Percentiles rank a stretch among this genome's conserved stretches.
Conservation (phyloP, 2,888 invertebrate species). For the Cryptus armator region DNA sequence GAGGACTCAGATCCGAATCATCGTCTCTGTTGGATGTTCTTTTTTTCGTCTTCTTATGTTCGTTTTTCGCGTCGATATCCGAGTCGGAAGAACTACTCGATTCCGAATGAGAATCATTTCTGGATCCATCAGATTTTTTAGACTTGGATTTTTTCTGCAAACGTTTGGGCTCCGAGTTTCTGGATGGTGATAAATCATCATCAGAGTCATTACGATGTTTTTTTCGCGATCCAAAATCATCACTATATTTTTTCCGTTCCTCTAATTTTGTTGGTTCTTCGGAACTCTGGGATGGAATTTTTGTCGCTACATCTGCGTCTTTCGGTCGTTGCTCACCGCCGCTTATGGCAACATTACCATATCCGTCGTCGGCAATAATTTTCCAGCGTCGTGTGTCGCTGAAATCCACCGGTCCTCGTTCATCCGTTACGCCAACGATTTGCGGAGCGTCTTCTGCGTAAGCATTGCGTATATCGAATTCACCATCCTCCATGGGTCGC, state of each 20-base stretch:
- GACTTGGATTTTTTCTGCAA: constrained; percentile 1
- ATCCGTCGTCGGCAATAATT: constrained; percentile 81
- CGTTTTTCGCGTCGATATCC: constrained; percentile 22
- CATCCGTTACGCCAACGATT: constrained; percentile 95
- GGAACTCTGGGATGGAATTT: constrained; percentile 30
- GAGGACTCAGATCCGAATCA: constrained; percentile 78
- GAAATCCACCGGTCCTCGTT: constrained; percentile 85
- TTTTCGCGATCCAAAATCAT: constrained; percentile 69
- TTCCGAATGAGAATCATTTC: constrained; percentile 18
- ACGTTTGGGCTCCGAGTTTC: neutral
- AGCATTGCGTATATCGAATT: constrained; percentile 89
- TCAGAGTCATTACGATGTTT: constrained; percentile 33
- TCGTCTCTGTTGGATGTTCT: constrained; percentile 13
- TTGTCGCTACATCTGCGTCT: constrained; percentile 12
- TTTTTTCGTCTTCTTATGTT: constrained; percentile 51
- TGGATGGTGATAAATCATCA: constrained; percentile 34
- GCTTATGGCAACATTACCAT: constrained; percentile 74
- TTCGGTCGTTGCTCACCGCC: constrained; percentile 41
- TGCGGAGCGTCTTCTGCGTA: constrained; percentile 96
- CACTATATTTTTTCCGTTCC: constrained; percentile 28
- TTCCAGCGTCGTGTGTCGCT: constrained; percentile 82
- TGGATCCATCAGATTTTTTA: constrained; percentile 22
- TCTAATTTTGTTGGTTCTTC: constrained; percentile 40
- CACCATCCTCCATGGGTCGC: constrained; percentile 88
- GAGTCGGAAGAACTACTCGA: constrained; percentile 9